A percentile compares a stretch with the other conserved stretches of the same genome.
Evolutionary conservation across 1,140 invertebrate species (phyloP).

Genomic region (Zophobas morio): DNA sequence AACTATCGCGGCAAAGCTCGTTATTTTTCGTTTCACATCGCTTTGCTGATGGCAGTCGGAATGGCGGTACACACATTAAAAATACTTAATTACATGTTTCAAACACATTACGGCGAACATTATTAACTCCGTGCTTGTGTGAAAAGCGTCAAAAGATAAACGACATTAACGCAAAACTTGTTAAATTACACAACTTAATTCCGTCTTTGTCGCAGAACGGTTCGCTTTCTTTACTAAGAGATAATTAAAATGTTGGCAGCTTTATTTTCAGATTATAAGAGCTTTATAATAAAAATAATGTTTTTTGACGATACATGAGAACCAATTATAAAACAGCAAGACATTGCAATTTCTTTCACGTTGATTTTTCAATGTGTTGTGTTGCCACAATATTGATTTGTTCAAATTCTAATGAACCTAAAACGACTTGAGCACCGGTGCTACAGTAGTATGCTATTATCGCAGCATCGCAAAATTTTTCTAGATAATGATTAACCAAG

Average conservation of each 20-base stretch:
- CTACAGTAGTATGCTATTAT: neutral
- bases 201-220: neutral
- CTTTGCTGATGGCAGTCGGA: slow-evolving; percentile 9
- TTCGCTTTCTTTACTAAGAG: neutral
- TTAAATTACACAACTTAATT: slow-evolving; percentile 27
- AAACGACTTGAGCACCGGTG: too few species aligned
- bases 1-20: slow-evolving; percentile 3
- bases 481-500: neutral
- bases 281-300: too few species aligned
- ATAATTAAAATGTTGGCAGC: too few species aligned
- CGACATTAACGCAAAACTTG: slow-evolving; percentile 23
- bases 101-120: slow-evolving; percentile 9
- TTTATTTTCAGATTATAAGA: too few species aligned
- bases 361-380: too few species aligned
- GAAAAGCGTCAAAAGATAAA: slow-evolving; percentile 19
- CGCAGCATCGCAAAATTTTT: slow-evolving; percentile 19
- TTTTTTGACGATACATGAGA: too few species aligned
- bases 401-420: too few species aligned
- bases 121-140: slow-evolving; percentile 16
- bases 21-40: slow-evolving; percentile 14
- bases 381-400: neutral
- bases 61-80: slow-evolving; percentile 6
- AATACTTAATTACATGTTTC: slow-evolving; percentile 25
- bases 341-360: too few species aligned
- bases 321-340: too few species aligned